phyloP scores from a whole-genome alignment of 2,797 vertebrate genomes.

The Lepilemur septentrionalis region DNA sequence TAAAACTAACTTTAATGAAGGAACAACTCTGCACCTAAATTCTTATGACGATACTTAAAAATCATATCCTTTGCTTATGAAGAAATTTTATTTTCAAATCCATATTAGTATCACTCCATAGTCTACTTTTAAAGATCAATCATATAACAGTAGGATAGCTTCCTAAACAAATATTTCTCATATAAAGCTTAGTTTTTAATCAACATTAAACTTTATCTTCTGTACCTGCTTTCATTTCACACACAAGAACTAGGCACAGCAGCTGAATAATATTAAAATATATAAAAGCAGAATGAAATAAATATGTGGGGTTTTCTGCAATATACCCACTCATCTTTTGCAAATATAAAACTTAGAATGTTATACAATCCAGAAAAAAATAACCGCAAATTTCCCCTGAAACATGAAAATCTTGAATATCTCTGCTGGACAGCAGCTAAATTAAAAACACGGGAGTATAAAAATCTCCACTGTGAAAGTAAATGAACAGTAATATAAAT shows the following conservation, averaged over 20 bases:
- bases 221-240: background rate
- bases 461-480: conserved; percentile 46
- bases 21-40: background rate
- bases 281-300: background rate
- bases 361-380: background rate
- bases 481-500: conserved; percentile 28
- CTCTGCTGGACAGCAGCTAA: background rate
- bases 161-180: background rate
- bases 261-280: background rate
- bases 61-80: background rate
- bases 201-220: background rate
- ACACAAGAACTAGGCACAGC: background rate
- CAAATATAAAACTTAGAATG: conserved; percentile 8
- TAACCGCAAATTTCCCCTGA: background rate
- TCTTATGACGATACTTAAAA: background rate
- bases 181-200: background rate
- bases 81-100: background rate
- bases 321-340: background rate
- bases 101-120: background rate
- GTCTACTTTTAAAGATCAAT: background rate
- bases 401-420: conserved; percentile 46
- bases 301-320: background rate
- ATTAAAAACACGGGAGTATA: conserved; percentile 34
- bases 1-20: conserved; percentile 40
- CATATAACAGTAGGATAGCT: background rate